Percentiles rank a stretch among this genome's conserved stretches.
These are phyloP conservation scores for Oligia latruncula DNA, from an alignment of 2,888 invertebrate genomes.

Conservation along the genomic window DNA sequence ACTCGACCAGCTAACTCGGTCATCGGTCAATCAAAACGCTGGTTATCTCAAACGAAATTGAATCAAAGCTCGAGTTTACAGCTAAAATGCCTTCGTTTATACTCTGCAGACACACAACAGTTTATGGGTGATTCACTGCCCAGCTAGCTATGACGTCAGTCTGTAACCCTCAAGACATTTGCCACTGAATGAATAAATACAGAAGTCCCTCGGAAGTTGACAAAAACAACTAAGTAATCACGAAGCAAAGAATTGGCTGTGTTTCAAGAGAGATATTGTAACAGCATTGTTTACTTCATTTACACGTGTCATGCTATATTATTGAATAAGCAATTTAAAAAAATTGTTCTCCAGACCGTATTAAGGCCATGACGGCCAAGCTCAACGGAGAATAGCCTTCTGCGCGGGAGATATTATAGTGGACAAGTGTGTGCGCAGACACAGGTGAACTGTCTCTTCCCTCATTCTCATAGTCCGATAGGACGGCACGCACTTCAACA, in stretches of 20 bases:
- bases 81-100: conserved; percentile 22
- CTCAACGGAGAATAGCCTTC: no score
- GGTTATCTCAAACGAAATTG: conserved; percentile 37
- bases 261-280: not conserved
- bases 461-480: not conserved
- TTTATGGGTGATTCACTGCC: conserved; percentile 42
- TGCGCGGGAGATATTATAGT: no score
- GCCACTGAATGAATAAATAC: conserved; percentile 7
- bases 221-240: not conserved
- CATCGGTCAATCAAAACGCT: conserved; percentile 35
- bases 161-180: conserved; percentile 18
- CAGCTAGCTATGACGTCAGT: conserved; percentile 58
- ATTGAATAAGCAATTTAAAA: not conserved
- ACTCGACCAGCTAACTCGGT: conserved; percentile 8
- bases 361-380: no score
- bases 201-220: conserved; percentile 20
- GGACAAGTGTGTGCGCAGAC: not conserved
- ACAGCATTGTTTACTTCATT: not conserved
- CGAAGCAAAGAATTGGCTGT: not conserved
- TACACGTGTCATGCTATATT: not conserved
- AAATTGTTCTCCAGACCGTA: not conserved
- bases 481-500: no score
- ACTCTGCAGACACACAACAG: conserved; percentile 41
- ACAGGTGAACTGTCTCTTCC: not conserved
- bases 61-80: conserved; percentile 27